Percentiles rank a stretch among this genome's conserved stretches.
Evolutionary conservation across 1,140 invertebrate species (phyloP).

Genomic region (Cyclargus thomasi): DNA sequence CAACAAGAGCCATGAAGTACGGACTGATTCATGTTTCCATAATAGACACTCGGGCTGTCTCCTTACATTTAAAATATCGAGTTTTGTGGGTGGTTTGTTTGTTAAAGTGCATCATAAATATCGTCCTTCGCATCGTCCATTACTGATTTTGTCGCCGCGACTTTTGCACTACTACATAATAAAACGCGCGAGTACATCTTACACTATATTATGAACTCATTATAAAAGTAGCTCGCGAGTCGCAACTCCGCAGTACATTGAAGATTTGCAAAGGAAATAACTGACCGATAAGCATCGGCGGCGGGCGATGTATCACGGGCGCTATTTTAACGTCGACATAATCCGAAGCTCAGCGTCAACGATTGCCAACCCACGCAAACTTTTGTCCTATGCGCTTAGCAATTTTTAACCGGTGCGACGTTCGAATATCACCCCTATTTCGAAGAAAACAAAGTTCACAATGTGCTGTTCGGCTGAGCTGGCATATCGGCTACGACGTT

Average conservation of each 20-base stretch:
- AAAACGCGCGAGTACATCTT: not conserved
- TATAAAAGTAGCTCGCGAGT: not conserved
- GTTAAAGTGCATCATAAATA: not conserved
- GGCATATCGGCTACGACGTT: not conserved
- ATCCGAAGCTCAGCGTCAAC: not conserved
- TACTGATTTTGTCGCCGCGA: not conserved
- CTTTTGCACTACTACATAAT: not conserved
- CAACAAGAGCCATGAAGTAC: no score
- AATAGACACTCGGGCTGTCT: not conserved
- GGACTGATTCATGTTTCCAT: no score
- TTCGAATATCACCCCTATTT: not conserved
- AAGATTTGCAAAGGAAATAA: not conserved
- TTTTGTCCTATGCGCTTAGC: not conserved
- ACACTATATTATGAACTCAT: not conserved
- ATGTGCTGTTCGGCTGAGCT: not conserved
- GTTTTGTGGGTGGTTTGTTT: not conserved
- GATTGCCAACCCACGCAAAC: conserved; percentile 5
- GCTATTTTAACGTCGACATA: not conserved
- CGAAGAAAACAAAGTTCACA: not conserved
- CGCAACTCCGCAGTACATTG: not conserved
- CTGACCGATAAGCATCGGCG: not conserved
- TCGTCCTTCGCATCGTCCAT: not conserved
- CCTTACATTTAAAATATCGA: not conserved
- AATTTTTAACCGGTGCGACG: not conserved
- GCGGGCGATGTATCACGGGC: not conserved